These are phyloP conservation scores for Drosophila nasuta DNA, from an alignment of 1,140 invertebrate species.

Conservation along the genomic window DNA sequence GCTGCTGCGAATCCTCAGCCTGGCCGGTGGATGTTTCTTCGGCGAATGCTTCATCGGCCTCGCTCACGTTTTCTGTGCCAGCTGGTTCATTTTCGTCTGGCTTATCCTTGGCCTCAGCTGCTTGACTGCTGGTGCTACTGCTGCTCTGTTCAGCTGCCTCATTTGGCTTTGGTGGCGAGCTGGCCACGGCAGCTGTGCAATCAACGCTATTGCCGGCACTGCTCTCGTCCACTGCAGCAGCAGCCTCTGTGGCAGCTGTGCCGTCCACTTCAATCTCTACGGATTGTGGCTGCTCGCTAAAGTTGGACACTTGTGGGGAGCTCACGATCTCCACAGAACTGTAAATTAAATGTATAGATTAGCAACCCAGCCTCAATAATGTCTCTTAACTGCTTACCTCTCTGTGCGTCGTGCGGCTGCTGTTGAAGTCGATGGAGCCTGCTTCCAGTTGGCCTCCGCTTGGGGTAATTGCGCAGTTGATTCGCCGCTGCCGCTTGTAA, in stretches of 20 bases:
- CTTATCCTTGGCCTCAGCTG: slow-evolving; percentile 52
- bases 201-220: slow-evolving; percentile 55
- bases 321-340: slow-evolving; percentile 95
- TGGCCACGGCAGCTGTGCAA: slow-evolving; percentile 46
- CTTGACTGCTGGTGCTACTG: slow-evolving; percentile 38
- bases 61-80: slow-evolving; percentile 52
- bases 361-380: background rate
- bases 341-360: background rate
- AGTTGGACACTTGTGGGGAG: slow-evolving; percentile 89
- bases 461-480: slow-evolving; percentile 48
- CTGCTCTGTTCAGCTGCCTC: slow-evolving; percentile 52
- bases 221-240: slow-evolving; percentile 48
- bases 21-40: slow-evolving; percentile 64
- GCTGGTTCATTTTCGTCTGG: slow-evolving; percentile 49
- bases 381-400: slow-evolving; percentile 85
- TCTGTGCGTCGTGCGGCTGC: slow-evolving; percentile 91
- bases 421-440: slow-evolving; percentile 68
- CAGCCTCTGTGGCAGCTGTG: slow-evolving; percentile 40
- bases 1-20: slow-evolving; percentile 64
- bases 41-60: slow-evolving; percentile 74
- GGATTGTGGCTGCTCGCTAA: slow-evolving; percentile 83
- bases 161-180: slow-evolving; percentile 60
- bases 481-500: slow-evolving; percentile 86
- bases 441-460: slow-evolving; percentile 65
- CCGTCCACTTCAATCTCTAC: slow-evolving; percentile 87